A percentile compares a stretch with the other conserved stretches of the same genome.
phyloP scores from a whole-genome alignment of 2,888 invertebrate genomes.

The Apodemia zela region DNA sequence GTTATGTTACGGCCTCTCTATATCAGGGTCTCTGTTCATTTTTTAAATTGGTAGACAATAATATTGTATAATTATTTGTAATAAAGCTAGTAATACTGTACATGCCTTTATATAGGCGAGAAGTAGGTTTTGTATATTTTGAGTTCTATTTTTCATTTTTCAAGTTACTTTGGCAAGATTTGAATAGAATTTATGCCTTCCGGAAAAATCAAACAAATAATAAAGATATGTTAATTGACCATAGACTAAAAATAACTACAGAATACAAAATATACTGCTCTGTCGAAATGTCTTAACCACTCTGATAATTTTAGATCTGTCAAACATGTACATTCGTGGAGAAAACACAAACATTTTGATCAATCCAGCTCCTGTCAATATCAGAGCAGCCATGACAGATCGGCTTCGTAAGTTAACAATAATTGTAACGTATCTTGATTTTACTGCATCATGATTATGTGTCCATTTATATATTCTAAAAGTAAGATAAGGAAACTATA shows the following conservation, averaged over 20 bases:
- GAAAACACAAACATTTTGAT: no score
- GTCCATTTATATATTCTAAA: slow-evolving; percentile 15
- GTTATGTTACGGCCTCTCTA: not conserved
- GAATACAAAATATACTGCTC: no score
- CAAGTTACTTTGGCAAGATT: slow-evolving; percentile 68
- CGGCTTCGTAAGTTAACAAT: not conserved
- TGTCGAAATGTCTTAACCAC: no score
- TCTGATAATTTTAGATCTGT: no score
- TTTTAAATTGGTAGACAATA: slow-evolving; percentile 27
- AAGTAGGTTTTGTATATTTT: not conserved
- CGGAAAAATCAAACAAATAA: slow-evolving; percentile 29
- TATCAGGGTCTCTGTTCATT: not conserved
- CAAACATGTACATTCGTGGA: no score
- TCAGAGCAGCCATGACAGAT: no score
- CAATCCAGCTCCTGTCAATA: no score
- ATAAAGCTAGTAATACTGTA: slow-evolving; percentile 80
- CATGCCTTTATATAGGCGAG: slow-evolving; percentile 48
- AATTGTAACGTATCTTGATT: not conserved
- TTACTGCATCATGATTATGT: not conserved
- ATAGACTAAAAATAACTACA: not conserved
- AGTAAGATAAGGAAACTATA: slow-evolving; percentile 11
- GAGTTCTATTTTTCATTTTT: slow-evolving; percentile 14
- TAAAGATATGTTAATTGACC: not conserved
- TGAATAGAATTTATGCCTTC: slow-evolving; percentile 16
- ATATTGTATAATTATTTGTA: slow-evolving; percentile 51